Conservation (phyloP, 2,797 vertebrate species). For the Channallabes apus region DNA sequence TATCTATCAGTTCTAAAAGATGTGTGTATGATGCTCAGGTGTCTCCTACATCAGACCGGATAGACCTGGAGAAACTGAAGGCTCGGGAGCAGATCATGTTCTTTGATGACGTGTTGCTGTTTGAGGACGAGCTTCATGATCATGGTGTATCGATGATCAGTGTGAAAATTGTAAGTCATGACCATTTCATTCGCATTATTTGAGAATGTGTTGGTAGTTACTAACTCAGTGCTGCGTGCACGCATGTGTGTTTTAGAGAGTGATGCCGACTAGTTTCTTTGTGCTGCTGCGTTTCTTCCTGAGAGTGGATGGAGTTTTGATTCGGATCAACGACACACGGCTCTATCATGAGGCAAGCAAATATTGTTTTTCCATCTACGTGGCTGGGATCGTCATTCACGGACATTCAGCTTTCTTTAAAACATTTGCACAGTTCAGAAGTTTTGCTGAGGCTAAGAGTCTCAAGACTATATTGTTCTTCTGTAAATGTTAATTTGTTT, state of each 20-base stretch:
- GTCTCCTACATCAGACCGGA: slow-evolving; percentile 83
- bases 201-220: not conserved
- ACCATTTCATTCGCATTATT: not conserved
- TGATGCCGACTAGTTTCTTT: slow-evolving; percentile 98
- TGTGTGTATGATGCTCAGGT: slow-evolving; percentile 68
- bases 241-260: slow-evolving; percentile 75
- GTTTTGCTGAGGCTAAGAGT: too few species aligned
- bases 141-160: slow-evolving; percentile 94
- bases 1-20: not conserved
- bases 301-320: slow-evolving; percentile 92
- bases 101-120: slow-evolving; percentile 93
- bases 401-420: too few species aligned
- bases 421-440: too few species aligned
- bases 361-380: not conserved
- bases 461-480: too few species aligned
- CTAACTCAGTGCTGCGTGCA: not conserved
- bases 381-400: too few species aligned
- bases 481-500: too few species aligned
- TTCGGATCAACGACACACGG: slow-evolving; percentile 93
- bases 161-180: slow-evolving; percentile 90
- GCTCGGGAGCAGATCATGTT: slow-evolving; percentile 95
- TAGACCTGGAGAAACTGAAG: slow-evolving; percentile 93
- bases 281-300: slow-evolving; percentile 91
- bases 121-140: slow-evolving; percentile 97
- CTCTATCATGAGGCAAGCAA: slow-evolving; percentile 86